phyloP scores from a whole-genome alignment of 2,113 vertebrate species.

The Channa argus region DNA sequence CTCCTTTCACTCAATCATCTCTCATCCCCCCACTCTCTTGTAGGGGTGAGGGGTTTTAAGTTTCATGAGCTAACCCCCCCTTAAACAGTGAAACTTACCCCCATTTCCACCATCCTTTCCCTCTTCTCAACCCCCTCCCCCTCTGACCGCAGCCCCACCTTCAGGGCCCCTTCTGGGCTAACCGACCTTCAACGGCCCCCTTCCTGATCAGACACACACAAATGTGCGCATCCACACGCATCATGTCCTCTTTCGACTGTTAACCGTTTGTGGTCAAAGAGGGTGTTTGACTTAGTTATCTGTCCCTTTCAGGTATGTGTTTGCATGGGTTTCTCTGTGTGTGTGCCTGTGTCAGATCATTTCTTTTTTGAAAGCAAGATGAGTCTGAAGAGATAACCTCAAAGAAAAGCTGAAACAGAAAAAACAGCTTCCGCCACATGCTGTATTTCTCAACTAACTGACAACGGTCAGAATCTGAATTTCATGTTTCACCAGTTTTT shows the following conservation, averaged over 20 bases:
- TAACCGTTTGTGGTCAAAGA: constrained; percentile 84
- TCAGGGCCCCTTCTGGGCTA: constrained; percentile 80
- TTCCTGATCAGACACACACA: constrained; percentile 81
- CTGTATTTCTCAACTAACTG: constrained; percentile 57
- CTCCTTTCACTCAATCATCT: constrained; percentile 38
- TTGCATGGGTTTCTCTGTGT: constrained; percentile 14
- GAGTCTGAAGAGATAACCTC: constrained; percentile 63
- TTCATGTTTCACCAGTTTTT: constrained; percentile 28
- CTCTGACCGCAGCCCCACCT: constrained; percentile 74
- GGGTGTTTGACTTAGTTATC: constrained; percentile 77
- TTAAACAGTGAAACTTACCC: constrained; percentile 55
- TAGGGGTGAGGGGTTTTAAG: constrained; percentile 37
- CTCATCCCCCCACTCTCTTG: constrained; percentile 14
- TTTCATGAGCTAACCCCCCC: constrained; percentile 47
- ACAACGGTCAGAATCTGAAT: constrained; percentile 43
- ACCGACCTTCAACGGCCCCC: constrained; percentile 84
- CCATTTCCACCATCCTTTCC: constrained; percentile 59
- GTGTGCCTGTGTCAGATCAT: constrained; percentile 36
- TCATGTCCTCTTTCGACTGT: constrained; percentile 77
- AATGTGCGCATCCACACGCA: constrained; percentile 63
- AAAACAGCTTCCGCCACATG: constrained; percentile 56
- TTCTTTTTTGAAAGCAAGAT: constrained; percentile 59
- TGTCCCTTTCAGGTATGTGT: constrained; percentile 76
- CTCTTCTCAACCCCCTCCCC: constrained; percentile 40
- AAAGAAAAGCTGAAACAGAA: constrained; percentile 30